phyloP scores from a whole-genome alignment of 2,888 invertebrate species.

The Leptothorax acervorum region DNA sequence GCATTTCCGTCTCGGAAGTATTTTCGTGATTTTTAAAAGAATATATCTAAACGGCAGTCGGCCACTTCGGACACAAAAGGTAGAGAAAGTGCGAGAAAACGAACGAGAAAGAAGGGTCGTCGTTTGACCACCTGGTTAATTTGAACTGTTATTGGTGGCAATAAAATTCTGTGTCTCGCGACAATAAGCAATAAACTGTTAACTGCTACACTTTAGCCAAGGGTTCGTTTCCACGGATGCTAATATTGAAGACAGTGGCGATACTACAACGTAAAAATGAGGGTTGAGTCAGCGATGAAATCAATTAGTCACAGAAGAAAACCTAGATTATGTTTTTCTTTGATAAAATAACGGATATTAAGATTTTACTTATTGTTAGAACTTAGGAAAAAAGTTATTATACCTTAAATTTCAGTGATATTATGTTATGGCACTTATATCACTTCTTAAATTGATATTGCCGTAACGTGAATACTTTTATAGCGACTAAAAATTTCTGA shows the following conservation, averaged over 20 bases:
- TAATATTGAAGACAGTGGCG: not conserved
- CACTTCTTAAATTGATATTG: not conserved
- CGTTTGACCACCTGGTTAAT: not conserved
- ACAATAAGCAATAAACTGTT: not conserved
- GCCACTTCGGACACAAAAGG: not conserved
- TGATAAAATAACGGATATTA: not conserved
- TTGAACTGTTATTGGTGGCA: not conserved
- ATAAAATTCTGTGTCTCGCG: not conserved
- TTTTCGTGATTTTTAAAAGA: constrained; percentile 5
- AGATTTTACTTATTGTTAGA: not conserved
- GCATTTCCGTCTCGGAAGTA: not conserved
- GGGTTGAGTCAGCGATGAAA: not conserved
- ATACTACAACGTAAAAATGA: not conserved
- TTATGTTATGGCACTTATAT: not conserved
- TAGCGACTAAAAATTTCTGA: not conserved
- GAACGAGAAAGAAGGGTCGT: not conserved
- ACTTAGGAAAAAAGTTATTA: not conserved
- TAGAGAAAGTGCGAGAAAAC: not conserved
- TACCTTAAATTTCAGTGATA: not conserved
- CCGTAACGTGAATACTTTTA: not conserved
- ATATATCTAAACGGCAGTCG: not conserved
- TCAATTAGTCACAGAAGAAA: not conserved
- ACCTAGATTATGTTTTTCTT: not conserved
- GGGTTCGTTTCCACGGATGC: not conserved
- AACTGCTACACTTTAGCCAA: constrained; percentile 5